phyloP scores from a whole-genome alignment of 2,113 vertebrate genomes.

The Fregetta grallaria region DNA sequence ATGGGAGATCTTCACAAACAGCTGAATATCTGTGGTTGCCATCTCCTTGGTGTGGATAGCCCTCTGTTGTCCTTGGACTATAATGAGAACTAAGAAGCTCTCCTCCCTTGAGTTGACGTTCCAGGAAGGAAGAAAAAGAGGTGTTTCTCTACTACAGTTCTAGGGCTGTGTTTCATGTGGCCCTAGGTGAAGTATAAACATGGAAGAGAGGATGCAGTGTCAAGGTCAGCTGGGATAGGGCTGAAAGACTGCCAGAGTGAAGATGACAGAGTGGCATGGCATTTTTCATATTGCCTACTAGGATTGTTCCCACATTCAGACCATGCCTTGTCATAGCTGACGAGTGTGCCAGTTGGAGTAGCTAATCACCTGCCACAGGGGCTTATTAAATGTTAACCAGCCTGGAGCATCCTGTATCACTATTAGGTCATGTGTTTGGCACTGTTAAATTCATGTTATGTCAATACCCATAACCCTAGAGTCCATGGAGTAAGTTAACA shows the following conservation, averaged over 20 bases:
- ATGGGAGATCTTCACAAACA: neutral
- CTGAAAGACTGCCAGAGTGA: neutral
- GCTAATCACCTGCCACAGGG: neutral
- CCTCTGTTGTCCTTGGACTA: neutral
- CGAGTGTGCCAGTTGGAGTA: neutral
- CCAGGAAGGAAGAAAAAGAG: neutral
- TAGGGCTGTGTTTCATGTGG: neutral
- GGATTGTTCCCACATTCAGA: neutral
- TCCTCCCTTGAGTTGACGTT: neutral
- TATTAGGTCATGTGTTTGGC: neutral
- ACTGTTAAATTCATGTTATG: neutral
- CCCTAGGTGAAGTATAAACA: neutral
- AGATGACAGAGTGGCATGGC: neutral
- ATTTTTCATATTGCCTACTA: neutral
- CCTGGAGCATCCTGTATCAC: neutral
- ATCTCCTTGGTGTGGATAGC: neutral
- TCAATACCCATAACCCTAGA: neutral
- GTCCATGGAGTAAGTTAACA: neutral
- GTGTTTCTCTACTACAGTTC: neutral
- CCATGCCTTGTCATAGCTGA: neutral
- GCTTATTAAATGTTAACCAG: conserved; percentile 1
- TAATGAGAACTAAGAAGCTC: neutral
- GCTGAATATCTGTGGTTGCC: neutral
- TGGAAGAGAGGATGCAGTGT: neutral
- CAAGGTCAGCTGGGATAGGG: neutral